Conservation (phyloP, 1,140 invertebrate genomes). For the Diorhabda carinulata region DNA sequence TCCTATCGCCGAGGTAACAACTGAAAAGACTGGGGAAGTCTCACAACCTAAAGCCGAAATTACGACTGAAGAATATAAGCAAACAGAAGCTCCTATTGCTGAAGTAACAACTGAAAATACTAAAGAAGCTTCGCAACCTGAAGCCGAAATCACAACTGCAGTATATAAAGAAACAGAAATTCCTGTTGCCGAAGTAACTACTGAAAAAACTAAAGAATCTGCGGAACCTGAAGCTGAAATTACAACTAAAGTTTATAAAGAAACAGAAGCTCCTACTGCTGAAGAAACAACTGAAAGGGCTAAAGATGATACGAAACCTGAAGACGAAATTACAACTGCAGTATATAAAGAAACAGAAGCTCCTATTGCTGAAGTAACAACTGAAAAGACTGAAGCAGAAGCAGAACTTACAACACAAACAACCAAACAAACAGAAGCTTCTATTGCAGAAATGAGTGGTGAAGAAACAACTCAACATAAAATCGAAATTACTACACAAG, state of each 20-base stretch:
- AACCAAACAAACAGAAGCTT: slow-evolving; percentile 9
- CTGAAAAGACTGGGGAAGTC: too few relatives aligned
- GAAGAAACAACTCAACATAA: background rate
- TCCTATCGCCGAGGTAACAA: too few relatives aligned
- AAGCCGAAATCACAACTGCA: too few relatives aligned
- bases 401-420: slow-evolving; percentile 19
- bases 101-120: too few relatives aligned
- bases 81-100: too few relatives aligned
- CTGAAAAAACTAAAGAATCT: background rate
- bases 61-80: too few relatives aligned
- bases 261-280: background rate
- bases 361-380: background rate
- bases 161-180: background rate
- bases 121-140: too few relatives aligned
- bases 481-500: slow-evolving; percentile 10
- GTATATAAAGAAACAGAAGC: background rate
- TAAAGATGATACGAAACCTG: slow-evolving; percentile 6
- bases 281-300: slow-evolving; percentile 10
- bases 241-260: slow-evolving; percentile 5
- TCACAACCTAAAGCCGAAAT: too few relatives aligned
- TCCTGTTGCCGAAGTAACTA: slow-evolving; percentile 13
- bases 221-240: background rate
- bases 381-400: slow-evolving; percentile 6
- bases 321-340: background rate
- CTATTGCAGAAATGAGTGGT: background rate